Evolutionary conservation across 2,888 invertebrate species (phyloP).

Genomic region (Lydus trimaculatus): DNA sequence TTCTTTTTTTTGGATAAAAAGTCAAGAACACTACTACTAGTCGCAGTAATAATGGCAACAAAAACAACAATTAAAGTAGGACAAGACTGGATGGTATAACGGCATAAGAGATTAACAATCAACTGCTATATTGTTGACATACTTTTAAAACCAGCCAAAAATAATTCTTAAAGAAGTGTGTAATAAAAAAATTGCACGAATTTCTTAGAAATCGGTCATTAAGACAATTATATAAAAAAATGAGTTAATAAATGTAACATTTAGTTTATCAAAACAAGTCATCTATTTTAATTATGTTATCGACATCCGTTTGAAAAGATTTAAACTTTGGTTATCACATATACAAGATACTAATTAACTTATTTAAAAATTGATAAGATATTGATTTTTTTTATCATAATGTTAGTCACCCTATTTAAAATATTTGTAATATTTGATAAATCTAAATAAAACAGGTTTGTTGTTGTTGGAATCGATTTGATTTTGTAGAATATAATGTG

Average conservation of each 20-base stretch:
- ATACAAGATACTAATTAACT: too few relatives aligned
- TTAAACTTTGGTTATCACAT: too few relatives aligned
- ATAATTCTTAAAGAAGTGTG: not conserved
- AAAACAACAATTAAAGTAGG: conserved; percentile 1
- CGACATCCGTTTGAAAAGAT: too few relatives aligned
- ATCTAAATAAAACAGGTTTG: not conserved
- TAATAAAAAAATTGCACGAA: not conserved
- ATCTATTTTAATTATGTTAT: too few relatives aligned
- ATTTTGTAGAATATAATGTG: not conserved
- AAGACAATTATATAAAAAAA: not conserved
- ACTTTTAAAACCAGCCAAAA: conserved; percentile 1
- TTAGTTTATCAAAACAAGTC: too few relatives aligned
- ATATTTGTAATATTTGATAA: not conserved
- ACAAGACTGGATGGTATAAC: conserved; percentile 1
- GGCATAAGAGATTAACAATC: not conserved
- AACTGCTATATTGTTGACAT: not conserved
- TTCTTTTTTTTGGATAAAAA: not conserved
- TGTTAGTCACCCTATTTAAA: too few relatives aligned
- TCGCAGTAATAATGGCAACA: not conserved
- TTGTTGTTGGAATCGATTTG: not conserved
- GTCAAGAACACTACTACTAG: not conserved
- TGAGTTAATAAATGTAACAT: too few relatives aligned
- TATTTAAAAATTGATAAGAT: too few relatives aligned
- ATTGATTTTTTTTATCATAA: too few relatives aligned
- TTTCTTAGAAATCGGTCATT: not conserved